These are phyloP conservation scores for Synanthedon formicaeformis DNA, from an alignment of 2,888 invertebrate genomes.

Conservation along the genomic window DNA sequence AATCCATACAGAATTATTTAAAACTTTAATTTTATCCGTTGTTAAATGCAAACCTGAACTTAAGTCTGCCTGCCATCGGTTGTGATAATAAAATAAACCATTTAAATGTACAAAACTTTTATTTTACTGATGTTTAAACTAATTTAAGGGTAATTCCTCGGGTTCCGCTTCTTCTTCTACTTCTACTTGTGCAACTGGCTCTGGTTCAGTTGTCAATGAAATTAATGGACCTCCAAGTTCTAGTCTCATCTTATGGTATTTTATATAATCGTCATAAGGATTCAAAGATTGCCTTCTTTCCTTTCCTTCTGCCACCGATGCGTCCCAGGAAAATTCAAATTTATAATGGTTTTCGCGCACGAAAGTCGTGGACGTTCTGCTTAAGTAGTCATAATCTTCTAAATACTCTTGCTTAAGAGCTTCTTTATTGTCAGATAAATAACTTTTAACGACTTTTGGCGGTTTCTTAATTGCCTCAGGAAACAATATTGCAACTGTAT, in stretches of 20 bases:
- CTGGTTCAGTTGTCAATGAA: no score
- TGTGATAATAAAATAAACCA: no score
- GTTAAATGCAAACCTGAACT: no score
- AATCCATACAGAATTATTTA: no score
- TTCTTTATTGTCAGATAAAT: conserved; percentile 51
- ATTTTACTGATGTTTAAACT: no score
- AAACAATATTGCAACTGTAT: conserved; percentile 73
- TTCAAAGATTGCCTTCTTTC: conserved; percentile 60
- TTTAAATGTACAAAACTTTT: no score
- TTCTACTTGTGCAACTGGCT: no score
- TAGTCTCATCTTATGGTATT: conserved; percentile 39
- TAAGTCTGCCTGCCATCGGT: no score
- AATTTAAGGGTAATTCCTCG: no score
- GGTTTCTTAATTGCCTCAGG: conserved; percentile 70
- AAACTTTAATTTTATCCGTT: no score
- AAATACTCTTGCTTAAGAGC: conserved; percentile 42
- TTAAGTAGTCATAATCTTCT: conserved; percentile 39
- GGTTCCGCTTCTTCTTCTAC: no score
- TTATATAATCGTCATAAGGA: conserved; percentile 37
- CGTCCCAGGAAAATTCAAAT: conserved; percentile 68
- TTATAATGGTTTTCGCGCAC: conserved; percentile 60
- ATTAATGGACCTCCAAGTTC: conserved; percentile 20
- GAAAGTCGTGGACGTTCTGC: conserved; percentile 33
- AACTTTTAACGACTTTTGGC: conserved; percentile 45
- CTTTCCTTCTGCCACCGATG: conserved; percentile 61